Percentiles rank a stretch among this genome's conserved stretches.
Evolutionary conservation across 2,113 vertebrate genomes (phyloP).

Genomic region (Petrocephalus zakoni): DNA sequence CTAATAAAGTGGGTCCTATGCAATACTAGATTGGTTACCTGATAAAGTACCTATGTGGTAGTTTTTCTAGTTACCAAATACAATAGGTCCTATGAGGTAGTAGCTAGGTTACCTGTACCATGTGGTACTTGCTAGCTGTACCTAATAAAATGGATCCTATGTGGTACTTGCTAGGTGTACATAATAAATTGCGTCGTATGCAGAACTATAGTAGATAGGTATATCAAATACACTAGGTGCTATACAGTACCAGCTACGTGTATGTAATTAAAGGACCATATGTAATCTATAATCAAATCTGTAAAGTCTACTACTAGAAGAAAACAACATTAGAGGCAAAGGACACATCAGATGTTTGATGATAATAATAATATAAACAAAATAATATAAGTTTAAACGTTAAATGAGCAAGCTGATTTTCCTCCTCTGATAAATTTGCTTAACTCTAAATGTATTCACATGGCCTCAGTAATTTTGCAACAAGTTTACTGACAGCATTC

Average conservation of each 20-base stretch:
- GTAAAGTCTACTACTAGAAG: background rate
- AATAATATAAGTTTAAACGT: background rate
- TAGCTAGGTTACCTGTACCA: no score
- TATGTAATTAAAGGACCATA: background rate
- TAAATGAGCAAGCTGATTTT: background rate
- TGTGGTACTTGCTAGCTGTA: no score
- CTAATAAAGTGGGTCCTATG: no score
- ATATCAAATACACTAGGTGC: background rate
- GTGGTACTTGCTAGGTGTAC: no score
- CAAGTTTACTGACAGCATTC: background rate
- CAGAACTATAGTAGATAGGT: no score
- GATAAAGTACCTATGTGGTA: no score
- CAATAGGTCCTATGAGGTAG: no score
- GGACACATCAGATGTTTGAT: background rate
- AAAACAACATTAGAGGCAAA: background rate
- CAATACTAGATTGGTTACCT: no score
- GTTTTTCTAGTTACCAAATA: no score
- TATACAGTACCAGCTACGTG: background rate
- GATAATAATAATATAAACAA: background rate
- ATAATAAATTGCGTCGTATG: no score
- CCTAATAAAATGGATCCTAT: no score
- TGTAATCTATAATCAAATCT: background rate
- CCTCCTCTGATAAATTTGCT: background rate
- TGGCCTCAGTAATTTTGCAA: background rate
- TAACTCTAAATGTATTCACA: background rate